These are phyloP conservation scores for Tetrao urogallus DNA, from an alignment of 2,113 vertebrate species.

Conservation along the genomic window DNA sequence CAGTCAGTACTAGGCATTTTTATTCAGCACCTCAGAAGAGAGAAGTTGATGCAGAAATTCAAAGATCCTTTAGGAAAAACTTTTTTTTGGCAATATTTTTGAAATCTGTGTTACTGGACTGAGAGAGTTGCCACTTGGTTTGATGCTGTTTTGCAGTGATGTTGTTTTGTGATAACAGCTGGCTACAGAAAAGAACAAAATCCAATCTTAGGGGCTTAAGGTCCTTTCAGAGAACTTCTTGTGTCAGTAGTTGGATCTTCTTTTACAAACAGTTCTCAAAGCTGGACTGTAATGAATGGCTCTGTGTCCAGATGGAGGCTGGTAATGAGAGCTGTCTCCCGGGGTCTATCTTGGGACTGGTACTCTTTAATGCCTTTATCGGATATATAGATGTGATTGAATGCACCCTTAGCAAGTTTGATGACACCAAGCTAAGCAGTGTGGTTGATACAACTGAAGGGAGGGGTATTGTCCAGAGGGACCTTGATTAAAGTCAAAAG, in stretches of 20 bases:
- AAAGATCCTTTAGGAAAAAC: not conserved
- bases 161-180: not conserved
- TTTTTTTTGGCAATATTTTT: not conserved
- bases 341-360: too few species aligned
- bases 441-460: too few species aligned
- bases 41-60: not conserved
- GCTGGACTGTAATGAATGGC: not conserved
- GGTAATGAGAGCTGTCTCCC: too few species aligned
- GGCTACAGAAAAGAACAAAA: not conserved
- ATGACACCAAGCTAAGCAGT: too few species aligned
- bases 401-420: too few species aligned
- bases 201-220: not conserved
- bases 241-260: not conserved
- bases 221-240: not conserved
- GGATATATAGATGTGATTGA: too few species aligned
- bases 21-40: not conserved
- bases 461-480: too few species aligned
- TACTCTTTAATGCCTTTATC: too few species aligned
- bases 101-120: not conserved
- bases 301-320: too few species aligned
- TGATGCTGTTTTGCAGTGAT: not conserved
- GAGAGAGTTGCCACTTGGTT: not conserved
- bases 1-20: not conserved
- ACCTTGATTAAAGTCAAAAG: too few species aligned
- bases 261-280: not conserved